These are phyloP conservation scores for Alsophila aescularia DNA, from an alignment of 2,888 invertebrate genomes.

Conservation along the genomic window DNA sequence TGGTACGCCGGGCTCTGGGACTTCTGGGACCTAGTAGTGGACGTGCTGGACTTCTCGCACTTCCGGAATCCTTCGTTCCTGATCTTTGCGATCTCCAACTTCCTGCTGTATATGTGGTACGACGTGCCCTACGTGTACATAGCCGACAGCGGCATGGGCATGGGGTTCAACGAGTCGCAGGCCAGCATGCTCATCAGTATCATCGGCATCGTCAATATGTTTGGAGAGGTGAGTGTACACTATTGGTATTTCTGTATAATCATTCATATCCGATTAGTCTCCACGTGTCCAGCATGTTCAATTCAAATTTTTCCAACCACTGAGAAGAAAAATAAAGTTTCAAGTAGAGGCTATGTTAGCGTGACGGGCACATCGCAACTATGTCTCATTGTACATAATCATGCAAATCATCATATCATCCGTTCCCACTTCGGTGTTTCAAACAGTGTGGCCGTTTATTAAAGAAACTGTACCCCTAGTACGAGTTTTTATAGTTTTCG, in stretches of 20 bases:
- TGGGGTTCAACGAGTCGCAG: conserved; percentile 89
- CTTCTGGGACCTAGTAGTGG: conserved; percentile 89
- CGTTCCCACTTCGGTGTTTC: no score
- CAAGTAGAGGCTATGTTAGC: no score
- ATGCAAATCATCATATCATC: no score
- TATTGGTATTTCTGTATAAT: neutral
- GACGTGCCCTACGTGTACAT: conserved; percentile 97
- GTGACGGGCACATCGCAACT: no score
- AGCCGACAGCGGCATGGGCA: conserved; percentile 90
- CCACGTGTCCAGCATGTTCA: no score
- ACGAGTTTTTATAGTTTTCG: no score
- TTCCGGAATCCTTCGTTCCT: conserved; percentile 90
- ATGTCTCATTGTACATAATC: no score
- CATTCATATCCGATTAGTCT: no score
- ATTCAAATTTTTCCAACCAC: no score
- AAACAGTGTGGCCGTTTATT: no score
- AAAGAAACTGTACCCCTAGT: no score
- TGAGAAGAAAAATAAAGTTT: no score
- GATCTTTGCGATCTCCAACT: conserved; percentile 94
- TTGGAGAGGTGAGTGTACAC: conserved; percentile 89
- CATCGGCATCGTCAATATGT: conserved; percentile 94
- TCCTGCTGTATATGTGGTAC: conserved; percentile 95
- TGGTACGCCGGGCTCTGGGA: conserved; percentile 91
- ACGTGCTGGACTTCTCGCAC: conserved; percentile 93
- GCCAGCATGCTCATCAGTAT: conserved; percentile 93